Base-by-base conservation (phyloP, 2,113 vertebrate species). In the Podilymbus podiceps region DNA sequence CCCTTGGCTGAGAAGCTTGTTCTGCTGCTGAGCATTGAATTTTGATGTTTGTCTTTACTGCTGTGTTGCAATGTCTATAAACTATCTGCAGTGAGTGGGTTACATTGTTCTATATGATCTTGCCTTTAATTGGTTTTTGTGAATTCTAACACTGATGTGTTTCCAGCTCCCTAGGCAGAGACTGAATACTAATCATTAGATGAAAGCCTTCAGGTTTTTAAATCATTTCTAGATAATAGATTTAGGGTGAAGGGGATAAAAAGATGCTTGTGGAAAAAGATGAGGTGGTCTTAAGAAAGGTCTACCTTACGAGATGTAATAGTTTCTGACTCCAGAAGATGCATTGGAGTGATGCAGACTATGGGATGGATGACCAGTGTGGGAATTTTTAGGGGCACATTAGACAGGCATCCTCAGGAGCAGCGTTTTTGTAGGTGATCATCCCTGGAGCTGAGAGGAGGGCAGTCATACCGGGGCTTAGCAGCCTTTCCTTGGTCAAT, bases 11-110 rank as follows among this genome's bases (percentile, higher is more conserved):
- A 95, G 82, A 90, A 87, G 64, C 55, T 69, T 89, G 47, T 92
- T 89, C 52, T 88, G 87, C 64, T 78, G 80, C 89, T 93, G 77
- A 91, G 46, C 31, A 24, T 75, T 87, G 56, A 78, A 68, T 91
- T 89, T 89, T 42, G 59, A 23, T 85, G 84, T 94, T 94, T 89
- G 91, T 95, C 94, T 94, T 87, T 82, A 87, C n/a, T 92, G 33
- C 87, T 88, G 81, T 94, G 73, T 96, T 91, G 77, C 82, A 86
- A 53, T 79, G 92, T 94, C 82, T 79, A 42, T 42, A 44, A 89
- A 77, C n/a, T 77, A 38, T 53, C 78, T 90, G 52, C 74, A 79
- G 52, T 85, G 67, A 80, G 30, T 80, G 63, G 38, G 72, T 84
- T 91, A 47, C 22, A 1, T 49, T 83, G 74, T 90, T 79, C 46